Percentiles rank a stretch among this genome's conserved stretches.
Evolutionary conservation across 92 coral and sea anemone species (phyloP).

Genomic region (Epizoanthus illoricatus): DNA sequence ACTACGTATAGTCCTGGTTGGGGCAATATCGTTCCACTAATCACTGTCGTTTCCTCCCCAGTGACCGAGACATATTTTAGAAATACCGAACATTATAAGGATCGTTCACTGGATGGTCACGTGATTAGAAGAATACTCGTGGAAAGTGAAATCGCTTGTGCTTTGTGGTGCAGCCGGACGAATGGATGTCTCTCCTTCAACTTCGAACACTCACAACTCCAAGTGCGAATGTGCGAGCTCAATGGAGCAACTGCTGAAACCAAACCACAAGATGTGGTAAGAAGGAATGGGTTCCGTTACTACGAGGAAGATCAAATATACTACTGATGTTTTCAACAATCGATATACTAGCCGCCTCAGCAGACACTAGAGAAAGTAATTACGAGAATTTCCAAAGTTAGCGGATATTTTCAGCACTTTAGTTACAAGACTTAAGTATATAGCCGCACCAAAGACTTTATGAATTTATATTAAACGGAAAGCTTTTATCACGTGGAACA

Average conservation of each 20-base stretch:
- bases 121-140: constrained; percentile 1
- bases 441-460: no score
- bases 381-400: no score
- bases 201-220: constrained; percentile 1
- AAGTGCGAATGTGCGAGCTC: constrained; percentile 6
- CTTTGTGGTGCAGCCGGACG: constrained; percentile 19
- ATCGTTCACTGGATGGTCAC: constrained; percentile 9
- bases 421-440: no score
- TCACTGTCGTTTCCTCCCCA: neutral
- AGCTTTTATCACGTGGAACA: no score
- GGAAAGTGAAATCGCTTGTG: constrained; percentile 17
- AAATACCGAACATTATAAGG: neutral
- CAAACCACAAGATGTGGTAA: constrained; percentile 10
- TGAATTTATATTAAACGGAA: no score
- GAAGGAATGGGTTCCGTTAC: constrained; percentile 22
- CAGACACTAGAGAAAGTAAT: no score
- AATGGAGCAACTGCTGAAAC: constrained; percentile 7
- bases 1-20: no score
- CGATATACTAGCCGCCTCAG: no score
- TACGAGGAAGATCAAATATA: constrained; percentile 13
- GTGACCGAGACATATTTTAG: constrained; percentile 12
- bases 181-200: constrained; percentile 29
- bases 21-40: no score
- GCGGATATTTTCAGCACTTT: no score
- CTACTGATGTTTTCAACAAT: neutral